Evolutionary conservation across 1,140 invertebrate genomes (phyloP).

Genomic region (Odontomachus brunneus): DNA sequence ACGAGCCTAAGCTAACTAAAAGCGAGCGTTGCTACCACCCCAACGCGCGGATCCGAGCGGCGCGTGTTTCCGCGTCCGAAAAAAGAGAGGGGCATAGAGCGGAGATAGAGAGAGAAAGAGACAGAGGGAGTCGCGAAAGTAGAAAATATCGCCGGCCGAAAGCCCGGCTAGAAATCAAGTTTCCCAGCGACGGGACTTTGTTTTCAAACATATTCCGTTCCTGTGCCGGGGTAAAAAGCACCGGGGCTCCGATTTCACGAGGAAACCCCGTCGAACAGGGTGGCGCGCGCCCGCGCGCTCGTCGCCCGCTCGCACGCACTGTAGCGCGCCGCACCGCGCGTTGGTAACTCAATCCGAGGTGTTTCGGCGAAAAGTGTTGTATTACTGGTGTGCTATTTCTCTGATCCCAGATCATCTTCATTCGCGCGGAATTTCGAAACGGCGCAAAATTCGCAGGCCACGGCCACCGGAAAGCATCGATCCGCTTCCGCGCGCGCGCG

Average conservation of each 20-base stretch:
- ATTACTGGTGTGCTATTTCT: conserved; percentile 62
- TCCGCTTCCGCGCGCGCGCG: conserved; percentile 13
- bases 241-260: conserved; percentile 68
- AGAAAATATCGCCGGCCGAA: conserved; percentile 49
- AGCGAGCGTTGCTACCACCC: conserved; percentile 24
- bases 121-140: conserved; percentile 33
- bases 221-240: conserved; percentile 56
- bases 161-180: conserved; percentile 53
- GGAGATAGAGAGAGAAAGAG: not conserved
- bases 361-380: conserved; percentile 64
- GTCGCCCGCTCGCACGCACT: not conserved
- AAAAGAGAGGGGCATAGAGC: not conserved
- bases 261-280: conserved; percentile 60
- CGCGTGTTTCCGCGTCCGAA: conserved; percentile 2
- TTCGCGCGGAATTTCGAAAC: conserved; percentile 59
- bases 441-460: conserved; percentile 51
- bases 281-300: conserved; percentile 18
- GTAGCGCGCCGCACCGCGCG: conserved; percentile 35
- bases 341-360: conserved; percentile 69
- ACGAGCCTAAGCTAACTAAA: conserved; percentile 44
- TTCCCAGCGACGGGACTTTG: conserved; percentile 59
- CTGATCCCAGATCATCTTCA: conserved; percentile 62
- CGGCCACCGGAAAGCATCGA: conserved; percentile 39
- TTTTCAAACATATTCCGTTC: conserved; percentile 64
- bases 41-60: conserved; percentile 28